These are phyloP conservation scores for Cichladusa arquata DNA, from an alignment of 2,113 vertebrate species.

Conservation along the genomic window DNA sequence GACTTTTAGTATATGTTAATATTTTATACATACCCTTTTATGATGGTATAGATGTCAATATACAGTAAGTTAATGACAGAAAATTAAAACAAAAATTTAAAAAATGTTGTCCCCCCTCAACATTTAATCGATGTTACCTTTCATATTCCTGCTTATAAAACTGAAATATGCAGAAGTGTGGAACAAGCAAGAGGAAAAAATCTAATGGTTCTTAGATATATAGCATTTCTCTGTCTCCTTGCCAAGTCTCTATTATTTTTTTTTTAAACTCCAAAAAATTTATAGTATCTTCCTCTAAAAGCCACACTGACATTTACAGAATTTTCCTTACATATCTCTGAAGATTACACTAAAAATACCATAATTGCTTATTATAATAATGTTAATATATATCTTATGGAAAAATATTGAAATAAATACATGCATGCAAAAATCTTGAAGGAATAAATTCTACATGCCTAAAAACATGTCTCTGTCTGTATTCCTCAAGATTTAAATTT, in stretches of 20 bases:
- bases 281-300: not conserved
- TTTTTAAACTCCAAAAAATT: accelerated
- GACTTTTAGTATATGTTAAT: not conserved
- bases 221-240: not conserved
- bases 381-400: not conserved
- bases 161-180: not conserved
- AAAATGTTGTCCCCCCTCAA: not conserved
- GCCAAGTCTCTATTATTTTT: not conserved
- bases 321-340: not conserved
- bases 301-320: not conserved
- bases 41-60: not conserved
- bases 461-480: not conserved
- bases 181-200: not conserved
- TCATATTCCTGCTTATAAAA: not conserved
- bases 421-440: not conserved
- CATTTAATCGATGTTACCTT: not conserved
- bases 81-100: not conserved
- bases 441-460: not conserved
- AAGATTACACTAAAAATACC: not conserved
- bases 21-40: not conserved
- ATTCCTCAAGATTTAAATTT: not conserved
- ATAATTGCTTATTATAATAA: not conserved
- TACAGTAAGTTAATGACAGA: not conserved
- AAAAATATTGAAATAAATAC: not conserved
- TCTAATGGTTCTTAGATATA: not conserved